Conservation (phyloP, 2,888 invertebrate species). For the Ganaspis brasiliensis region DNA sequence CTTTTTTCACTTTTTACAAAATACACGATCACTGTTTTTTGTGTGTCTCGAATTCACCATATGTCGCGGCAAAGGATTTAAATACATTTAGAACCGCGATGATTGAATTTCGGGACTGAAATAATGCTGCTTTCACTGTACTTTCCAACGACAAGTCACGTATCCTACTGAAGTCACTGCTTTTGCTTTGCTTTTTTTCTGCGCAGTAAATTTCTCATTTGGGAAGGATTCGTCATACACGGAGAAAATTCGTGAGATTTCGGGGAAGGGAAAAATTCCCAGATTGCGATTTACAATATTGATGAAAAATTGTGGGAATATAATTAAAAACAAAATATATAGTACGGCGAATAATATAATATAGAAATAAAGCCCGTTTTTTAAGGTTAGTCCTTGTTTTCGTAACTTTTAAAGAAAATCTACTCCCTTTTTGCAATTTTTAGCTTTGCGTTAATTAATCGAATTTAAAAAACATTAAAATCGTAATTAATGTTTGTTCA, state of each 20-base stretch:
- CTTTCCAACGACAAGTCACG: conserved; percentile 9
- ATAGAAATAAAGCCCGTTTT: too few species aligned
- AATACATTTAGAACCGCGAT: background rate
- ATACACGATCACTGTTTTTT: background rate
- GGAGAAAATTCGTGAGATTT: conserved; percentile 20
- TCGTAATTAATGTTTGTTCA: background rate
- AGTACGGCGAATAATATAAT: too few species aligned
- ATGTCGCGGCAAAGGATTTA: background rate
- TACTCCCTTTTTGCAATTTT: too few species aligned
- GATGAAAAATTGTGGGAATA: too few species aligned
- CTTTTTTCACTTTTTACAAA: background rate
- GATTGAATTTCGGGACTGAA: background rate
- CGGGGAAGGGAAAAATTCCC: background rate
- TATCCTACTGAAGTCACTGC: background rate
- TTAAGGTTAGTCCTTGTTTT: too few species aligned
- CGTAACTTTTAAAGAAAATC: too few species aligned
- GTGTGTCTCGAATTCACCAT: too few species aligned
- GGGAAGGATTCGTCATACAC: background rate
- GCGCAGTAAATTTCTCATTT: conserved; percentile 21
- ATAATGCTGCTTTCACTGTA: background rate
- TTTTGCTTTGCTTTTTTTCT: conserved; percentile 15
- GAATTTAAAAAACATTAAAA: background rate
- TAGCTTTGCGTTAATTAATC: too few species aligned
- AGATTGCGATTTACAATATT: background rate
- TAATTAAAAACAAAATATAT: too few species aligned